A percentile compares a stretch with the other conserved stretches of the same genome.
These are phyloP conservation scores for Labia minor DNA, from an alignment of 2,888 invertebrate species.

Conservation along the genomic window DNA sequence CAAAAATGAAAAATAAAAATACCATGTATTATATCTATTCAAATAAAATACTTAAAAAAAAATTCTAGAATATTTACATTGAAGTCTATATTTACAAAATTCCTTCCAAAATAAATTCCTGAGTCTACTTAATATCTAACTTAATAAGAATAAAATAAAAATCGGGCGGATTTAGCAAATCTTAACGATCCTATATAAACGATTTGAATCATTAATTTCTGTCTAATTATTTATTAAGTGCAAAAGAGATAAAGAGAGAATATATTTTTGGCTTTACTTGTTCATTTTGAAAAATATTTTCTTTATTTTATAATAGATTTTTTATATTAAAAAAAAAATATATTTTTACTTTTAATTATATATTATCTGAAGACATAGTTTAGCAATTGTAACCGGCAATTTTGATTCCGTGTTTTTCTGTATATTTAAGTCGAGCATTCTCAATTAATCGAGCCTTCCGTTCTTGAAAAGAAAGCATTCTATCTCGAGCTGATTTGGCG, in stretches of 20 bases:
- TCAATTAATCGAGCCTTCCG: conserved; percentile 67
- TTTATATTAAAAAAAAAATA: background rate
- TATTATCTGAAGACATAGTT: conserved; percentile 3
- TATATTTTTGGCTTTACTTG: background rate
- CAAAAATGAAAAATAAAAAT: background rate
- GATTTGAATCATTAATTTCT: no score
- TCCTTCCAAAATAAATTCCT: background rate
- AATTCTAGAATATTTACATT: background rate
- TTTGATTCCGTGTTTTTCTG: conserved; percentile 59
- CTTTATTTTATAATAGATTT: background rate
- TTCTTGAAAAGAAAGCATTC: conserved; percentile 66
- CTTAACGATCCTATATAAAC: no score
- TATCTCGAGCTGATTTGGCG: conserved; percentile 41
- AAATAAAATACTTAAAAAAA: background rate
- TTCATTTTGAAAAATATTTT: background rate
- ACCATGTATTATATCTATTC: background rate
- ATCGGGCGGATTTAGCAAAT: no score
- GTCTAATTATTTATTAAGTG: background rate
- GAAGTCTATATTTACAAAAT: background rate
- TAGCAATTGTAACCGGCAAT: conserved; percentile 31
- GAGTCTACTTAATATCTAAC: no score
- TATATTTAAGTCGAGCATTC: conserved; percentile 62
- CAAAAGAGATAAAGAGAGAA: background rate
- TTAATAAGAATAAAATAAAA: no score
- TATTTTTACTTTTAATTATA: background rate